Evolutionary conservation across 1,140 invertebrate species (phyloP).

Genomic region (Achatina immaculata): DNA sequence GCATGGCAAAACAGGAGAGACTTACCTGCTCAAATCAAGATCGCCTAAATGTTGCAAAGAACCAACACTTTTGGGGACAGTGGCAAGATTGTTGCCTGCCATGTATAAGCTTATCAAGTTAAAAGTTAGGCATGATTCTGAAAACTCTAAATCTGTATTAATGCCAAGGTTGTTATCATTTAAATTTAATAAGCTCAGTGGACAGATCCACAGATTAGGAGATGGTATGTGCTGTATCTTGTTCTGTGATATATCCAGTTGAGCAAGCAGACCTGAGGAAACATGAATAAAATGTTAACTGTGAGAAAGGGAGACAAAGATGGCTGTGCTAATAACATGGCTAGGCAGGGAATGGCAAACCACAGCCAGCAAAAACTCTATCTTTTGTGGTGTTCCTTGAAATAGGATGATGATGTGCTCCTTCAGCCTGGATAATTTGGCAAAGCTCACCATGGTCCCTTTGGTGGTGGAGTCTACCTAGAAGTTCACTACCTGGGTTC

Average conservation of each 20-base stretch:
- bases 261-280: not conserved
- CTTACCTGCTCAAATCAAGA: constrained; percentile 2
- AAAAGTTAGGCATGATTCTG: not conserved
- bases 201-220: not conserved
- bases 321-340: too few relatives aligned
- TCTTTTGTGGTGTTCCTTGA: too few relatives aligned
- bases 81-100: not conserved
- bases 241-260: constrained; percentile 11
- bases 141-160: not conserved
- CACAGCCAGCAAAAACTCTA: too few relatives aligned
- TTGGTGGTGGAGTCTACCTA: too few relatives aligned
- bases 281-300: not conserved
- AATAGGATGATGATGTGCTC: too few relatives aligned
- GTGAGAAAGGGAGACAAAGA: too few relatives aligned
- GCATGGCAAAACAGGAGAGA: not conserved
- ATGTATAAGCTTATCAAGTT: not conserved
- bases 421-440: too few relatives aligned
- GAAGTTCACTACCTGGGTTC: too few relatives aligned
- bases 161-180: not conserved
- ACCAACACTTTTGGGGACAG: not conserved
- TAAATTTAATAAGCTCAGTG: not conserved
- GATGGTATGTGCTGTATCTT: not conserved
- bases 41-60: not conserved
- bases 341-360: too few relatives aligned
- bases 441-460: too few relatives aligned